These are phyloP conservation scores for Eupsilia transversa DNA, from an alignment of 2,888 invertebrate species.

Conservation along the genomic window DNA sequence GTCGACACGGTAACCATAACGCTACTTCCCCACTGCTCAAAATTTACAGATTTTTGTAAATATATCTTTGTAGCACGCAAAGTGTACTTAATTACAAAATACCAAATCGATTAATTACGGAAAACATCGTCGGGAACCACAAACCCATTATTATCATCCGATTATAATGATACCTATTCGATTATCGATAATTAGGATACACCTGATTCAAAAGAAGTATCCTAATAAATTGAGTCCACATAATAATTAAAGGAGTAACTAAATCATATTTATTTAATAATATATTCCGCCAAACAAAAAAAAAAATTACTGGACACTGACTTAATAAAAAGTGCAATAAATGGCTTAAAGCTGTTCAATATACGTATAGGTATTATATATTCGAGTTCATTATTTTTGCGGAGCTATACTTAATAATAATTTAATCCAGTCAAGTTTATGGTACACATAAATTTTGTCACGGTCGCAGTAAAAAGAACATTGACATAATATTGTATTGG, in stretches of 20 bases:
- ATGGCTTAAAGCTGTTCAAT: constrained; percentile 8
- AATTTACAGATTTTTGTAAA: background rate
- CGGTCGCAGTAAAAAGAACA: constrained; percentile 38
- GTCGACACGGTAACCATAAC: too few relatives aligned
- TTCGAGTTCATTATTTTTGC: constrained; percentile 41
- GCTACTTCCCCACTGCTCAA: too few relatives aligned
- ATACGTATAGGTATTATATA: background rate
- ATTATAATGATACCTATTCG: constrained; percentile 41
- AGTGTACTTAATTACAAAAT: background rate
- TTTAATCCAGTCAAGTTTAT: constrained; percentile 45
- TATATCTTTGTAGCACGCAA: background rate
- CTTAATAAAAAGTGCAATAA: constrained; percentile 49
- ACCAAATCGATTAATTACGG: constrained; percentile 15
- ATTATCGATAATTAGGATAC: constrained; percentile 27
- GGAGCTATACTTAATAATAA: constrained; percentile 31
- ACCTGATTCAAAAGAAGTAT: constrained; percentile 23
- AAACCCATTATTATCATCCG: constrained; percentile 34
- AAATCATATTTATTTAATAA: constrained; percentile 44
- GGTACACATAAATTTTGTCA: constrained; percentile 43
- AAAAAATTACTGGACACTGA: constrained; percentile 1
- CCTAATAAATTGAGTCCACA: constrained; percentile 44
- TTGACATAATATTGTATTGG: constrained; percentile 43
- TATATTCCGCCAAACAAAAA: constrained; percentile 29
- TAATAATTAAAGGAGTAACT: constrained; percentile 38
- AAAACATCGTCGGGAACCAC: constrained; percentile 30